These are phyloP conservation scores for Polydesmus complanatus DNA, from an alignment of 2,888 invertebrate species.

Conservation along the genomic window DNA sequence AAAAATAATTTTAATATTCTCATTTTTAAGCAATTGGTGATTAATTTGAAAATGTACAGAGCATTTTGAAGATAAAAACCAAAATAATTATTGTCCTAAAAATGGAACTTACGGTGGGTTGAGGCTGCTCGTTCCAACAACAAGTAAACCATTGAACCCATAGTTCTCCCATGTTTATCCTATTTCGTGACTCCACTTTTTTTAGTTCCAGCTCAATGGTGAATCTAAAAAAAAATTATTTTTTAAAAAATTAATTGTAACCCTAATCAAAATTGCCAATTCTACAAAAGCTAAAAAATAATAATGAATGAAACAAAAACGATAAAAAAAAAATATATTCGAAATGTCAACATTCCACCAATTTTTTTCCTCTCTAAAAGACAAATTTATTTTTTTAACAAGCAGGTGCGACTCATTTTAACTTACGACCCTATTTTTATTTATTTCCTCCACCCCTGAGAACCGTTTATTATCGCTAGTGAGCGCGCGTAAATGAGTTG, in stretches of 20 bases:
- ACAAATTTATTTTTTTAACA: neutral
- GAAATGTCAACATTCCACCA: neutral
- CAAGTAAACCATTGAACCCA: constrained; percentile 88
- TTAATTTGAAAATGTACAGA: too few species aligned
- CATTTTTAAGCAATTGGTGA: neutral
- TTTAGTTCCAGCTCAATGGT: neutral
- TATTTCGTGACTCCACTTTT: neutral
- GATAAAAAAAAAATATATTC: neutral
- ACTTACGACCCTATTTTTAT: neutral
- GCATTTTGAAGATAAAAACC: neutral
- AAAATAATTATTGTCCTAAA: neutral
- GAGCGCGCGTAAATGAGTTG: neutral
- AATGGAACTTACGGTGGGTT: constrained; percentile 22
- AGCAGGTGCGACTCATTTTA: neutral
- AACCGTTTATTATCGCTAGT: neutral
- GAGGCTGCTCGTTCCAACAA: constrained; percentile 68
- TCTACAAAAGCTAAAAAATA: neutral
- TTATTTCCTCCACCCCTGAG: neutral
- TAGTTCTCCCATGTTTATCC: constrained; percentile 42
- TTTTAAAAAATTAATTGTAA: neutral
- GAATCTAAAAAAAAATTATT: neutral
- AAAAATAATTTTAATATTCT: neutral
- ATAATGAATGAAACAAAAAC: neutral
- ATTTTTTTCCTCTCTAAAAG: neutral
- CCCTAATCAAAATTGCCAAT: neutral